Evolutionary conservation across 2,888 invertebrate genomes (phyloP).

Genomic region (Digitonthophagus gazella): DNA sequence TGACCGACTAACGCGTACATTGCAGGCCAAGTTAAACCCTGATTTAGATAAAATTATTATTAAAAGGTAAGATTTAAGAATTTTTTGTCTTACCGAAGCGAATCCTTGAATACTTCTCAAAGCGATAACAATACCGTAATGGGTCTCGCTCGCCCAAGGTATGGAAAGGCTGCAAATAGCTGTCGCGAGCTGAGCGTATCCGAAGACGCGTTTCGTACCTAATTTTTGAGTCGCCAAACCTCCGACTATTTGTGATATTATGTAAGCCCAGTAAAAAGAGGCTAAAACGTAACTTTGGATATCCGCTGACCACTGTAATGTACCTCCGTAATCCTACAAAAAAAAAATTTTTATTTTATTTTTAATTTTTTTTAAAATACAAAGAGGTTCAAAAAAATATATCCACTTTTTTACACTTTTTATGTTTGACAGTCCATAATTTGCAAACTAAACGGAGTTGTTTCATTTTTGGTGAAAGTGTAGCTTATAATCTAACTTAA

Average conservation of each 20-base stretch:
- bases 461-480: neutral
- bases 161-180: conserved; percentile 66
- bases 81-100: conserved; percentile 58
- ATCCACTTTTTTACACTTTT: too few relatives aligned
- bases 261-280: conserved; percentile 74
- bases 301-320: conserved; percentile 63
- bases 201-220: conserved; percentile 69
- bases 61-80: neutral
- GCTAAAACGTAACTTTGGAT: conserved; percentile 65
- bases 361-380: neutral
- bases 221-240: conserved; percentile 69
- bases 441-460: neutral
- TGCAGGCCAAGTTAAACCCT: conserved; percentile 73
- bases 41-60: conserved; percentile 12
- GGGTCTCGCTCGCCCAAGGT: conserved; percentile 62
- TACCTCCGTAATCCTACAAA: conserved; percentile 53
- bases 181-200: conserved; percentile 68
- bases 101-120: conserved; percentile 67
- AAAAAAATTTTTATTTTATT: neutral
- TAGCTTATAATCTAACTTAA: too few relatives aligned
- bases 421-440: too few relatives aligned
- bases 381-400: too few relatives aligned
- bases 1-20: conserved; percentile 73
- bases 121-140: conserved; percentile 61
- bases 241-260: conserved; percentile 67